Conservation (phyloP, 2,113 vertebrate species). For the Corythoichthys intestinalis region DNA sequence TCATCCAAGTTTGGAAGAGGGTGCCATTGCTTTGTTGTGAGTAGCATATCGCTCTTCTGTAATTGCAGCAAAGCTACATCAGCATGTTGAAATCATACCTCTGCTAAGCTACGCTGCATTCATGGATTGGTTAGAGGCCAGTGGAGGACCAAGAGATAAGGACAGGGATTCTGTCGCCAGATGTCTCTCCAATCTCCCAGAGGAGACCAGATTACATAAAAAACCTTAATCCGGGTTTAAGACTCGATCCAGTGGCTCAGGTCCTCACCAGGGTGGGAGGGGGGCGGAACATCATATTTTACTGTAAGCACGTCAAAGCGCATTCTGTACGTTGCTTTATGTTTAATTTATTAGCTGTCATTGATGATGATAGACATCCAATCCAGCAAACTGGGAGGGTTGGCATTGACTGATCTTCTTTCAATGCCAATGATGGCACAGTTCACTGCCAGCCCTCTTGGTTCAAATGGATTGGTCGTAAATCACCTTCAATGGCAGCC, state of each 20-base stretch:
- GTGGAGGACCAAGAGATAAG: slow-evolving; percentile 47
- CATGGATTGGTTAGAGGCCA: slow-evolving; percentile 39
- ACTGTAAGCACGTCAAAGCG: neutral
- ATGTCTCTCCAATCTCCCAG: slow-evolving; percentile 73
- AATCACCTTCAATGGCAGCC: no score
- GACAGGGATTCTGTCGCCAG: slow-evolving; percentile 65
- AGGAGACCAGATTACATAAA: slow-evolving; percentile 70
- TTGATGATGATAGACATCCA: no score
- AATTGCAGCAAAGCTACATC: neutral
- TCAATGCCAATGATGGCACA: no score
- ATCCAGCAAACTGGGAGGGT: no score
- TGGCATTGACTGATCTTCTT: no score
- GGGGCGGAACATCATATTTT: neutral
- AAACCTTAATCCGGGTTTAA: slow-evolving; percentile 69
- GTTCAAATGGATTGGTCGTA: no score
- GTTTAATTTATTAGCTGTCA: neutral
- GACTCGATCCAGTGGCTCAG: slow-evolving; percentile 57
- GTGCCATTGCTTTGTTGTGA: neutral
- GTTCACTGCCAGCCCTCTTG: no score
- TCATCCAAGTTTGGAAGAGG: neutral
- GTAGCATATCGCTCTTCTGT: neutral
- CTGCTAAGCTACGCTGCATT: slow-evolving; percentile 45
- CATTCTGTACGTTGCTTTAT: neutral
- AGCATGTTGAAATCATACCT: neutral
- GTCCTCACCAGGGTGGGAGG: slow-evolving; percentile 36